phyloP scores from a whole-genome alignment of 1,140 invertebrate genomes.

The Drosophila micromelanica region DNA sequence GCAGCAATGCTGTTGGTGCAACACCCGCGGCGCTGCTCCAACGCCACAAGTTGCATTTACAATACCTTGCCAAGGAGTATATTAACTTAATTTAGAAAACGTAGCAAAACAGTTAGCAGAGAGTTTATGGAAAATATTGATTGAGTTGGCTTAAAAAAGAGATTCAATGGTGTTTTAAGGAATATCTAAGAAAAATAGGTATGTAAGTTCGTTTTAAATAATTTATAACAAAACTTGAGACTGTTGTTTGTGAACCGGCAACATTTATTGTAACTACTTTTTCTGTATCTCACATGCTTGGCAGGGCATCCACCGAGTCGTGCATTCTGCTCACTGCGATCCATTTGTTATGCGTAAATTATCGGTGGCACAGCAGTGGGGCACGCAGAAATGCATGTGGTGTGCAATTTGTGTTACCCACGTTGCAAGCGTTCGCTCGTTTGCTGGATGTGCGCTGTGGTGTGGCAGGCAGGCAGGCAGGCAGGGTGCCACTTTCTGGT shows the following conservation, averaged over 20 bases:
- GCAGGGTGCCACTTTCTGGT: slow-evolving; percentile 33
- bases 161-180: no score
- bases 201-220: no score
- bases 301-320: slow-evolving; percentile 1
- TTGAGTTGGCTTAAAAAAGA: not conserved
- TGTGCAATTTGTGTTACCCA: slow-evolving; percentile 37
- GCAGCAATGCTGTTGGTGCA: slow-evolving; percentile 39
- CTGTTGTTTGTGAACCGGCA: no score
- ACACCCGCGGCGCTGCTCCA: slow-evolving; percentile 51
- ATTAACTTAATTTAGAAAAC: not conserved
- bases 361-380: slow-evolving; percentile 40
- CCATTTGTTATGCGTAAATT: slow-evolving; percentile 67
- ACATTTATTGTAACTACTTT: not conserved
- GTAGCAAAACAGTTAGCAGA: not conserved
- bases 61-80: slow-evolving; percentile 9
- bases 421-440: slow-evolving; percentile 10
- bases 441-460: not conserved
- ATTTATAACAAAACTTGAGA: no score
- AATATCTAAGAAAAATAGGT: no score
- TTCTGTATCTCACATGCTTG: not conserved
- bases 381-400: slow-evolving; percentile 51
- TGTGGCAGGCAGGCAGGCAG: slow-evolving; percentile 6
- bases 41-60: slow-evolving; percentile 32
- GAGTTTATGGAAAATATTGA: not conserved
- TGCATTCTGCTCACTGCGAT: not conserved